Base-by-base conservation (phyloP, 2,113 vertebrate genomes). In the Aleadryas rufinucha region DNA sequence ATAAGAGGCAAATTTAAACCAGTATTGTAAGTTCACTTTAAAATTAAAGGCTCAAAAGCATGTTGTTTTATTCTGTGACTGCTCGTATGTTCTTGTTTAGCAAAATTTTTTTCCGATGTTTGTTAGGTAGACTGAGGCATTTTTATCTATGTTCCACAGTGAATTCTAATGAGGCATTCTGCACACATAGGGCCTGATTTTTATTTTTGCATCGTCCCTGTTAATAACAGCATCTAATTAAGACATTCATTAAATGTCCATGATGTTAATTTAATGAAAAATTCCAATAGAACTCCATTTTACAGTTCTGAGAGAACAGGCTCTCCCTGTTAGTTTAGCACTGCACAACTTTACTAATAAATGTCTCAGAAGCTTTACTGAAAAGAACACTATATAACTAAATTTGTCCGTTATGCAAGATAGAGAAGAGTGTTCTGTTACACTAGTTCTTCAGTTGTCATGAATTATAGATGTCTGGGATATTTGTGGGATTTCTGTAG, bases 181-280 rank as follows among this genome's bases (percentile, higher is more conserved):
- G 71, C 33, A n/a, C 81, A 84, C 54, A 89, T 63, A 96, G 80
- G 71, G 76, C 28, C 53, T 89, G 87, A 89, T 95, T 97, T 97
- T 97, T 94, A 94, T 96, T 97, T 97, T 92, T 95, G 91, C 72
- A 93, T 97, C 87, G 93, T 93, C 70, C n/a, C 20, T 94, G 74
- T 94, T 97, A 97, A 96, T 96, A 98, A 95, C 80, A 96, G 44
- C 80, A 95, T 87, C 96, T 97, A 97, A 98, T 97, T 97, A 97
- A 97, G 93, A 94, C 78, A 96, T 94, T 90, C 82, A 95, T 97
- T 98, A 94, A 78, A 96, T 95, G 64, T 86, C 74, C 49, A 63
- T 91, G 95, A 93, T 85, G 74, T 91, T 89, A 97, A 97, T 92
- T 95, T 97, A 98, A 97, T 92, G 70, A 84, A 97, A 96, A 97